Conservation (phyloP, 30 jellyfish, hydroid and myxozoan species). For the Clytia hemisphaerica region DNA sequence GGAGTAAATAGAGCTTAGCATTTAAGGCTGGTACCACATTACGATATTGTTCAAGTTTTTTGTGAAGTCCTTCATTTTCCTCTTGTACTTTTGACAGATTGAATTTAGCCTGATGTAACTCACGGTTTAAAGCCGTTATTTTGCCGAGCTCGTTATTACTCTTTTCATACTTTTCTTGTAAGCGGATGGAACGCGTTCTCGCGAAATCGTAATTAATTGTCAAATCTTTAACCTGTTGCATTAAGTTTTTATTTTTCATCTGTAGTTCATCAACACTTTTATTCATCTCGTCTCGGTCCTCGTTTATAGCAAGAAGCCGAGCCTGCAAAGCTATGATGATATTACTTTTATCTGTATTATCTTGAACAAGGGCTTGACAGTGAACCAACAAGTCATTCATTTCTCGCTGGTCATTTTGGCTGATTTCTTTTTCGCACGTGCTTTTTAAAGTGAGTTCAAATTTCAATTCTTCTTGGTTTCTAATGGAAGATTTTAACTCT, state of each 20-base stretch:
- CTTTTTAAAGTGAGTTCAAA: neutral
- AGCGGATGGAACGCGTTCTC: slow-evolving; percentile 57
- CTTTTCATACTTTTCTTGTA: slow-evolving; percentile 60
- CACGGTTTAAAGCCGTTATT: slow-evolving; percentile 33
- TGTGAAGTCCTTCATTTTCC: slow-evolving; percentile 57
- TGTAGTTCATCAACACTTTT: slow-evolving; percentile 38
- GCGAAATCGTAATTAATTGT: slow-evolving; percentile 75
- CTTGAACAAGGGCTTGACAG: neutral
- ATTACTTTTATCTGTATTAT: slow-evolving; percentile 9
- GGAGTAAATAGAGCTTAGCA: slow-evolving; percentile 52
- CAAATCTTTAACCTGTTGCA: slow-evolving; percentile 66
- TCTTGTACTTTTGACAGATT: slow-evolving; percentile 56
- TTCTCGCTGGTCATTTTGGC: neutral
- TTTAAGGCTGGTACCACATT: slow-evolving; percentile 77
- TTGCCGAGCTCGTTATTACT: slow-evolving; percentile 38
- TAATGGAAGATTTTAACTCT: neutral
- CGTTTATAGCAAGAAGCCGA: slow-evolving; percentile 19
- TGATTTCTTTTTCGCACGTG: neutral
- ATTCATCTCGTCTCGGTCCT: slow-evolving; percentile 38
- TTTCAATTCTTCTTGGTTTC: neutral
- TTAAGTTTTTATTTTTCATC: slow-evolving; percentile 49
- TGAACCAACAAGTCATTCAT: neutral
- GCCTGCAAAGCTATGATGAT: slow-evolving; percentile 11
- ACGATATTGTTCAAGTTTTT: slow-evolving; percentile 55
- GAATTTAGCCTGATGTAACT: slow-evolving; percentile 51